Base-by-base conservation (phyloP, 2,113 vertebrate species). In the Podocnemis expansa region DNA sequence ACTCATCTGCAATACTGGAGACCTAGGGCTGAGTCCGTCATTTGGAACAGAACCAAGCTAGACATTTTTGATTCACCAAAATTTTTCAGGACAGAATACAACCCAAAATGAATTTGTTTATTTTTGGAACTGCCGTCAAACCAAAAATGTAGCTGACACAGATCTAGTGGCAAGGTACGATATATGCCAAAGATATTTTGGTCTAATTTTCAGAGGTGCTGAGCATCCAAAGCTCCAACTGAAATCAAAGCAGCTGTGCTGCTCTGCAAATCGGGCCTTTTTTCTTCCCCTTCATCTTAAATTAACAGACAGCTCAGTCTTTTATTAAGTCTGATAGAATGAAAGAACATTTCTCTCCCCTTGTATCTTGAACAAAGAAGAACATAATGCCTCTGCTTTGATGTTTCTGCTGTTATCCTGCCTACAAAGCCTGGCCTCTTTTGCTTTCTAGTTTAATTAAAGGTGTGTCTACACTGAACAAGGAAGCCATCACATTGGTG, bases 301-400 rank as follows among this genome's bases (percentile, higher is more conserved):
- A 96, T 97, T 97, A 96, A 94, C 91, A 78, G 91, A 54, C 19
- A 97, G 94, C 91, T 96, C 94, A 94, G 93, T 54, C 92, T 95
- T 96, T 97, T 96, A 97, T 96, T 96, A 96, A 83, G 75, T 96
- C 89, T 95, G 95, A 93, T 93, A 93, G 93, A 97, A 67, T 89
- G 82, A 97, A 96, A 97, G 90, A 94, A 97, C 96, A 90, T 43
- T 91, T 97, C 96, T 56, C 95, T 97, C 94, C 93, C 82, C 96
- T 97, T 97, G 85, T 97, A 88, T 97, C 93, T 94, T 88, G 54
- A 90, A 97, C 97, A 97, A 97, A 96, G 94, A 90, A 94, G 94
- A 97, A 95, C 97, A 97, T 94, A 96, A 97, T 96, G 93, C 95
- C 88, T 96, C 93, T 93, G 93, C 94, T 97, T 96, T 97, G 93